Evolutionary conservation across 2,797 vertebrate genomes (phyloP).

Genomic region (Limosa lapponica): DNA sequence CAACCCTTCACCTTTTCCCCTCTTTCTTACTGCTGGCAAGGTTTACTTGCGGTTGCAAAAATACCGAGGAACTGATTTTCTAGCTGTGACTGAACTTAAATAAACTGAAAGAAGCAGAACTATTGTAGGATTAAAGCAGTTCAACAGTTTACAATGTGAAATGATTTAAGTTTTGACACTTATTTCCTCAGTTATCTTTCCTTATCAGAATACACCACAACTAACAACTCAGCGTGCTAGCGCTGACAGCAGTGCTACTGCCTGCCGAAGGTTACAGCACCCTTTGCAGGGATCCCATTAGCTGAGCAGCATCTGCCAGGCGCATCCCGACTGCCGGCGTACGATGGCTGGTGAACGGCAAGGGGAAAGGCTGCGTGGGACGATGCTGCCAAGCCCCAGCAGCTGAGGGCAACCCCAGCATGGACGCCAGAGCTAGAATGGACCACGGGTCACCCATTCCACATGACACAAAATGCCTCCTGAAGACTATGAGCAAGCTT

Average conservation of each 20-base stretch:
- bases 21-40: conserved; percentile 32
- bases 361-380: fast-evolving
- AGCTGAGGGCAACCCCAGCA: not conserved
- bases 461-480: fast-evolving
- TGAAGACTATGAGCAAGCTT: not conserved
- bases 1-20: conserved; percentile 43
- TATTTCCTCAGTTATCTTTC: conserved; percentile 58
- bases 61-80: not conserved
- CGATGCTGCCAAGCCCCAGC: not conserved
- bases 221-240: not conserved
- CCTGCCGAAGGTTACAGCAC: conserved; percentile 7
- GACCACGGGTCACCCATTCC: not conserved
- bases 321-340: fast-evolving
- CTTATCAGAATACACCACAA: conserved; percentile 10
- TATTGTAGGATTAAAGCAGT: conserved; percentile 41
- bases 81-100: conserved; percentile 57
- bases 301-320: conserved; percentile 45
- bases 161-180: conserved; percentile 55
- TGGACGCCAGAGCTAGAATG: not conserved
- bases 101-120: conserved; percentile 51
- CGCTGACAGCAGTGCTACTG: conserved; percentile 48
- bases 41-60: conserved; percentile 51
- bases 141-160: conserved; percentile 55
- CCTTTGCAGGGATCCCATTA: conserved; percentile 29
- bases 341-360: fast-evolving